Base-by-base conservation (phyloP, 2,888 invertebrate species). In the Agrotis clavis region DNA sequence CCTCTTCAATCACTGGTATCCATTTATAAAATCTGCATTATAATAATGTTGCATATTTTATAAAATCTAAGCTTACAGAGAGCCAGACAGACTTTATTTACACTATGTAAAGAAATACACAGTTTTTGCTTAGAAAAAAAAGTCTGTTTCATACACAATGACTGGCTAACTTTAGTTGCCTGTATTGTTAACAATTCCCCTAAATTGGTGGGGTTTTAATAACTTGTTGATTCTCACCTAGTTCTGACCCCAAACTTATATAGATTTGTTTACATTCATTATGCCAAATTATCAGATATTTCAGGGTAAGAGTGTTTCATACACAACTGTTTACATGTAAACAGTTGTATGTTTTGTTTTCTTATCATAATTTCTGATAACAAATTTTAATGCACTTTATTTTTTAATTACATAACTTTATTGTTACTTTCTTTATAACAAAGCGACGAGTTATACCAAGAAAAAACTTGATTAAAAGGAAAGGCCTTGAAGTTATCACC, bases 351-450 rank as follows among this genome's bases (percentile, higher is more conserved):
- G 51, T 70, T 71, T 53, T 45, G 48, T 35, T 63, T 63, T 35
- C 53, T 50, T 66, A 66, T 66, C 56, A n/a, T 21, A 35, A 63
- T 35, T 67, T 54, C 19, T 63, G 62, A 63, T 71, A 76, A 41
- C 2, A 9, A 18, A 21, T 45, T 57, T 35, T 50, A 19, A 53
- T 67, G 45, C 54, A 45, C 16, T 74, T 48, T 67, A 14, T 14
- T 25, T 21, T 47, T 53, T n/a, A 30, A 35, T 48, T 48, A 48
- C 35, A 6, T 59, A 59, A 5, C 1, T 9, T n/a, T 70, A 18
- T n/a, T 35, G 5, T 16, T 7, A 19, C 18, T 19, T 30, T 21
- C 9, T 19, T 45, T 14, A 47, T 19, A 45, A 48, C 35, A 45
- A 41, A 21, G 13, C 13, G 4, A 18, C 53, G 2, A 41, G 1